phyloP scores from a whole-genome alignment of 2,888 invertebrate genomes.

The Trachelus iudaicus region DNA sequence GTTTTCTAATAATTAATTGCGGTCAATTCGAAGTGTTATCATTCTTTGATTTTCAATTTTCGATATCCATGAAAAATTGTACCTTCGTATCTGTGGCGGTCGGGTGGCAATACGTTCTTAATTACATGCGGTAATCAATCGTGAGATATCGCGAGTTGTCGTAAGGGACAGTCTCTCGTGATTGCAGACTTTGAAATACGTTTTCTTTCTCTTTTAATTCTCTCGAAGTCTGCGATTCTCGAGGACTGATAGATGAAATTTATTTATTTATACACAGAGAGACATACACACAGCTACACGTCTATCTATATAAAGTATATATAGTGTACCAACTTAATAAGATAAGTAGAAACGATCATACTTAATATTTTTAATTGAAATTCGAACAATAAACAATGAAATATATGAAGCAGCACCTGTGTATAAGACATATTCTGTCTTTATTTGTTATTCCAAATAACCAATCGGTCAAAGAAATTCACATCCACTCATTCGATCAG shows the following conservation, averaged over 20 bases:
- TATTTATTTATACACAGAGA: conserved; percentile 37
- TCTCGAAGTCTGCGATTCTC: conserved; percentile 19
- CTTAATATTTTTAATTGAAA: conserved; percentile 42
- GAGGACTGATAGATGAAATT: conserved; percentile 40
- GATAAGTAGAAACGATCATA: conserved; percentile 38
- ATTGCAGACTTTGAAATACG: neutral
- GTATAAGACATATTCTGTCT: neutral
- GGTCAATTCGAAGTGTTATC: neutral
- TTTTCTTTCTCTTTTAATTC: neutral
- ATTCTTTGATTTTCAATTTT: neutral
- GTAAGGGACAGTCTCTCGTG: neutral
- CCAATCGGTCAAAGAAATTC: too few species aligned
- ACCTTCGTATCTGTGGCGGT: neutral
- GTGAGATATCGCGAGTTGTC: neutral
- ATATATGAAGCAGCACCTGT: neutral
- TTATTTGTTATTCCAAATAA: neutral
- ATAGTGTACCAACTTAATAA: conserved; percentile 33
- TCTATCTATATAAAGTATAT: conserved; percentile 18
- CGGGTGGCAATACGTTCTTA: neutral
- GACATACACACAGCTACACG: conserved; percentile 24
- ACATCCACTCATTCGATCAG: neutral
- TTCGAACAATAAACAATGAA: neutral
- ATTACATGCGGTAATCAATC: neutral
- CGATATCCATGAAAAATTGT: neutral
- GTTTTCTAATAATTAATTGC: neutral